Base-by-base conservation (phyloP, 2,888 invertebrate genomes). In the Lapara coniferarum region DNA sequence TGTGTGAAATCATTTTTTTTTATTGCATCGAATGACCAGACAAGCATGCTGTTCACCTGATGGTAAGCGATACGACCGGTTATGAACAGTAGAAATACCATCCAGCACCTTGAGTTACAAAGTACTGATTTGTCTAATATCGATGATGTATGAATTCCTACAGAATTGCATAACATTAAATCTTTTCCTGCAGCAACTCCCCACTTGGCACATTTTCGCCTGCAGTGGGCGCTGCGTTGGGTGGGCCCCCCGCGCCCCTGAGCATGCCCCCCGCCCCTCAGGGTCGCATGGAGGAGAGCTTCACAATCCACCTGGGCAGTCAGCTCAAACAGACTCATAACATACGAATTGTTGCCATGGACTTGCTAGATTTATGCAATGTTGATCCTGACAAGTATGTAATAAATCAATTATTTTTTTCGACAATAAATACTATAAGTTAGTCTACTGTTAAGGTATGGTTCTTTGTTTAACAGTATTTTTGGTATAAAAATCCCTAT, bases 301-400 rank as follows among this genome's bases (percentile, higher is more conserved):
- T 99, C 89, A 99, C 99, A 25, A 99, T 99, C 83, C 98, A 99
- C 93, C 95, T 99, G 74, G 99, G 99, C 67, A 98, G 99, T 6
- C 99, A 99, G 92, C 95, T 99, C 88, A 99, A 99, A 89, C 99
- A 99, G 84, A 99, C 98, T 95, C 99, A 99, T 90, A 99, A 99
- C 89, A 97, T 99, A 73, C 95, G 99, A 69, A 96, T 99, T 73
- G 94, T 99, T 49, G 97, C 98, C 71, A 96, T 97, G 25, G 97
- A 98, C 84, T 95, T 98, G 76, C 97, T 88, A 67, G 89, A 91
- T 37, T 78, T 91, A 16, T 90, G 89, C 74, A 74, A 79, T 4
- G 76, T 83, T 0, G 81, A 87, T 16, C 77, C 82, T 4, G 87
- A 90, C 69, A 85, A 84, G 89, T 89, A 7, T 77, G 77, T 10